Evolutionary conservation across 2,797 vertebrate species (phyloP).

Genomic region (Clarias fuscus): DNA sequence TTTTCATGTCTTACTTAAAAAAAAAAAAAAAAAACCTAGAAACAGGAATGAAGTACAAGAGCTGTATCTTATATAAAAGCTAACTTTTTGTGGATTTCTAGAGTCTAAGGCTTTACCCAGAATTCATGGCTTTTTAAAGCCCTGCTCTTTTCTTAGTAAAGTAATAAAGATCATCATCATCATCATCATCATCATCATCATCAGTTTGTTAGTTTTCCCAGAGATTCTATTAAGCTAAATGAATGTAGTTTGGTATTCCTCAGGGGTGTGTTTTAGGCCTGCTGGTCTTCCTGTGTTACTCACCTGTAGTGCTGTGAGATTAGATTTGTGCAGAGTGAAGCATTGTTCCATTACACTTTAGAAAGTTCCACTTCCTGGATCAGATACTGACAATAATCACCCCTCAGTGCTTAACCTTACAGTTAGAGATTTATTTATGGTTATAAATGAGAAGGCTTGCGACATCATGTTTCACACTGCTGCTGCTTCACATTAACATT

Average conservation of each 20-base stretch:
- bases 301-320: background rate
- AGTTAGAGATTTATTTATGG: background rate
- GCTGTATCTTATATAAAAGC: background rate
- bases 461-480: too few relatives aligned
- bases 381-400: too few relatives aligned
- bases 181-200: background rate
- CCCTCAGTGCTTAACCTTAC: background rate
- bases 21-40: background rate
- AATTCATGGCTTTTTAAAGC: constrained; percentile 1
- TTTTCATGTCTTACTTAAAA: background rate
- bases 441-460: background rate
- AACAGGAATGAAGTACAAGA: background rate
- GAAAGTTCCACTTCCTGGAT: too few relatives aligned
- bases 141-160: background rate
- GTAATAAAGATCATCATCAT: background rate
- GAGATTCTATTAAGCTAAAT: background rate
- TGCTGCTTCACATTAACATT: too few relatives aligned
- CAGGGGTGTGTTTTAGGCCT: background rate
- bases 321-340: background rate
- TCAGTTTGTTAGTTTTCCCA: too few relatives aligned
- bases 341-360: background rate
- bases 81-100: background rate
- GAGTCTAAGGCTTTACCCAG: background rate
- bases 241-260: background rate
- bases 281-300: background rate